Percentiles rank a stretch among this genome's conserved stretches.
These are phyloP conservation scores for Drosophila albomicans DNA, from an alignment of 1,140 invertebrate species.

Conservation along the genomic window DNA sequence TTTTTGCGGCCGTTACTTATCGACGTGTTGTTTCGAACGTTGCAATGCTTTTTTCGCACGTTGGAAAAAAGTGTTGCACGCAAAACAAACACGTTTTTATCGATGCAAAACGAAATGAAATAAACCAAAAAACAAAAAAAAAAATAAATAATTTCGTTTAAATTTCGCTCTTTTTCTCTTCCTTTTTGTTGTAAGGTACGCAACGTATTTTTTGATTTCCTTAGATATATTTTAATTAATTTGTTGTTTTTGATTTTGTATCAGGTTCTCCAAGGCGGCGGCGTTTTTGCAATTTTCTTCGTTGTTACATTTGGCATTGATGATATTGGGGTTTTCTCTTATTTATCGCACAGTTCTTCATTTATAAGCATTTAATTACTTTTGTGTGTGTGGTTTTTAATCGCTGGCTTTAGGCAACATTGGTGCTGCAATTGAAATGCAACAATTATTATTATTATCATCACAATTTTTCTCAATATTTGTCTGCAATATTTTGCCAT, in stretches of 20 bases:
- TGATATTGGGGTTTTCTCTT: slow-evolving; percentile 21
- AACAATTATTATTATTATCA: slow-evolving; percentile 48
- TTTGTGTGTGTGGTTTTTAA: background rate
- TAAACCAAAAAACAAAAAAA: slow-evolving; percentile 15
- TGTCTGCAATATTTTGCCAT: slow-evolving; percentile 50
- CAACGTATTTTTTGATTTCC: slow-evolving; percentile 26
- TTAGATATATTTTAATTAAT: slow-evolving; percentile 31
- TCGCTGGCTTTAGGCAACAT: slow-evolving; percentile 24
- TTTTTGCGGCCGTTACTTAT: slow-evolving; percentile 75
- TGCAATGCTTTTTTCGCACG: slow-evolving; percentile 62
- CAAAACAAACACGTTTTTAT: slow-evolving; percentile 66
- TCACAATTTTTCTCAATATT: slow-evolving; percentile 23
- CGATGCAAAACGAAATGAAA: slow-evolving; percentile 56
- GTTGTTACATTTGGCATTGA: slow-evolving; percentile 69
- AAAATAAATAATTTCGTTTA: slow-evolving; percentile 27
- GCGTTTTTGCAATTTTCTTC: slow-evolving; percentile 41
- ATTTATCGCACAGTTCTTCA: slow-evolving; percentile 8
- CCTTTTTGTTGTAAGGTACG: slow-evolving; percentile 23
- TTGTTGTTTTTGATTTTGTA: slow-evolving; percentile 23
- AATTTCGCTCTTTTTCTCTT: no score
- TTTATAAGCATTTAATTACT: slow-evolving; percentile 25
- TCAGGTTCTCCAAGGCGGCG: slow-evolving; percentile 55
- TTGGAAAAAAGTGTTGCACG: slow-evolving; percentile 67
- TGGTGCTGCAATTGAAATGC: slow-evolving; percentile 55
- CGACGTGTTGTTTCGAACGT: slow-evolving; percentile 63